Evolutionary conservation across 2,888 invertebrate species (phyloP).

Genomic region (Zelleria hepariella): DNA sequence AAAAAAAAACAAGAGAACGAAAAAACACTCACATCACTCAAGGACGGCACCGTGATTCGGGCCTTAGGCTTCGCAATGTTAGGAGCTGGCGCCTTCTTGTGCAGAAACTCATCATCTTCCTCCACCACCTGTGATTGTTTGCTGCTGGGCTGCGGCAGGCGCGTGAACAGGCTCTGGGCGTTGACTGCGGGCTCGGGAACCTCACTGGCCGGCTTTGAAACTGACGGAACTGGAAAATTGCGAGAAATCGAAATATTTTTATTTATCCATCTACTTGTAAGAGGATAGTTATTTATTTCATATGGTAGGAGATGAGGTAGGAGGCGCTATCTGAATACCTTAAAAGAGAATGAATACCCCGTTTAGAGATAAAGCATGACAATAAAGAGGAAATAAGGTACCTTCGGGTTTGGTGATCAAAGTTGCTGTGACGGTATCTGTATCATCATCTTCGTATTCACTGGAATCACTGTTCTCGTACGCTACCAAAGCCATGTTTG

Average conservation of each 20-base stretch:
- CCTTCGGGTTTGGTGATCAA: slow-evolving; percentile 26
- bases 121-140: slow-evolving; percentile 49
- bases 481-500: slow-evolving; percentile 74
- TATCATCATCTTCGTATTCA: slow-evolving; percentile 46
- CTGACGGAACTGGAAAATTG: background rate
- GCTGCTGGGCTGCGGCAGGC: slow-evolving; percentile 64
- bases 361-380: too few relatives aligned
- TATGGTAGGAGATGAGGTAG: too few relatives aligned
- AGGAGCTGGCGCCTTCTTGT: slow-evolving; percentile 64
- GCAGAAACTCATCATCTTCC: slow-evolving; percentile 75
- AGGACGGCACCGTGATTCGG: slow-evolving; percentile 78
- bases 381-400: slow-evolving; percentile 13
- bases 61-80: slow-evolving; percentile 61
- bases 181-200: background rate
- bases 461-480: slow-evolving; percentile 71
- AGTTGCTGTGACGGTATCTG: slow-evolving; percentile 26
- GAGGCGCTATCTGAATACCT: too few relatives aligned
- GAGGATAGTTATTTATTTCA: too few relatives aligned
- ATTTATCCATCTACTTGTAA: too few relatives aligned
- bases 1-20: background rate
- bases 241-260: too few relatives aligned
- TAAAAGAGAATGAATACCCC: too few relatives aligned
- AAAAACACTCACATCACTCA: slow-evolving; percentile 69
- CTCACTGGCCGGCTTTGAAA: background rate
- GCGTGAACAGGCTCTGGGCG: slow-evolving; percentile 37